Percentiles rank a stretch among this genome's conserved stretches.
These are phyloP conservation scores for Neolamprologus toae DNA, from an alignment of 2,113 vertebrate species.

Conservation along the genomic window DNA sequence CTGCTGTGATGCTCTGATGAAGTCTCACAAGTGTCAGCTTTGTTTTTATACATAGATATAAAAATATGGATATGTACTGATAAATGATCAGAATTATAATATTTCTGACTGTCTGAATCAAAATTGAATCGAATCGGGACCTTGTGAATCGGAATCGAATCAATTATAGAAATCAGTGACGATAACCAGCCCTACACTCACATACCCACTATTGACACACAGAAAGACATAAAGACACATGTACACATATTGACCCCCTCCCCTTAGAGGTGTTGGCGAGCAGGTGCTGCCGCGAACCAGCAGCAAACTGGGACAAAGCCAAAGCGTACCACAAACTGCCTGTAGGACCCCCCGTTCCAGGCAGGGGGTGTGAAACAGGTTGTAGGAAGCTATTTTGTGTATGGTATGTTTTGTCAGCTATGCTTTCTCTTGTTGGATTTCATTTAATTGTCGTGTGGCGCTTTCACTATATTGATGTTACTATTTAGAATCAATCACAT, in stretches of 20 bases:
- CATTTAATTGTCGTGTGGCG: accelerated
- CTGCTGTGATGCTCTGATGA: background rate
- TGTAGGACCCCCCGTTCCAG: background rate
- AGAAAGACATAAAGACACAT: background rate
- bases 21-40: background rate
- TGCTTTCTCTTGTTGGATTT: background rate
- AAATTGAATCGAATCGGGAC: background rate
- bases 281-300: background rate
- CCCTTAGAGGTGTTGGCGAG: background rate
- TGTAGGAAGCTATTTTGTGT: background rate
- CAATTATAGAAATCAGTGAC: background rate
- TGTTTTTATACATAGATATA: background rate
- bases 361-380: background rate
- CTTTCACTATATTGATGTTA: background rate
- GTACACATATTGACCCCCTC: background rate
- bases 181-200: background rate
- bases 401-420: background rate
- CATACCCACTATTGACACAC: background rate
- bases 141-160: background rate
- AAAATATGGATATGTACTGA: background rate
- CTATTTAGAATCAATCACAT: background rate
- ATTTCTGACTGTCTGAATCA: background rate
- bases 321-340: background rate
- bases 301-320: background rate
- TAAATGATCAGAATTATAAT: background rate